Conservation (phyloP, 2,888 invertebrate species). For the Ormyrus labotus region DNA sequence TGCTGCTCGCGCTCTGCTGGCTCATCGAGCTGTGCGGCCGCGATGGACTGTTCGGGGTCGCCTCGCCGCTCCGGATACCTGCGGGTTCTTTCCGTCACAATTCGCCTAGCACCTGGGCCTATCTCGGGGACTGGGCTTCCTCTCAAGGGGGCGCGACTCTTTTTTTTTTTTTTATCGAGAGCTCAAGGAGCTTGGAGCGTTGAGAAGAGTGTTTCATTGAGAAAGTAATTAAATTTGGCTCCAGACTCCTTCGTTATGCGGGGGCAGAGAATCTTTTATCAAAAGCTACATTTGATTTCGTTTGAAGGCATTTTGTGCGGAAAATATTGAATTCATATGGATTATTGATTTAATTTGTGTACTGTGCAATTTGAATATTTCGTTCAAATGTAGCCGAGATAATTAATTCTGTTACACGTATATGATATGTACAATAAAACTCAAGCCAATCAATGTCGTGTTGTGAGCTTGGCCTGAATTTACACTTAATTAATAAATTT, state of each 20-base stretch:
- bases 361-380: not conserved
- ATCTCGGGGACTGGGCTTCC: not conserved
- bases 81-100: slow-evolving; percentile 58
- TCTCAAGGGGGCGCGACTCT: not conserved
- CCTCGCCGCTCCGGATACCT: slow-evolving; percentile 86
- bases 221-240: not conserved
- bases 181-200: not conserved
- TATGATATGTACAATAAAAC: slow-evolving; percentile 25
- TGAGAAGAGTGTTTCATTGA: too few relatives aligned
- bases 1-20: slow-evolving; percentile 78
- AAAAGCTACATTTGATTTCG: not conserved
- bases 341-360: too few relatives aligned
- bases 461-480: slow-evolving; percentile 23
- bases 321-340: too few relatives aligned
- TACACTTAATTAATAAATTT: slow-evolving; percentile 11
- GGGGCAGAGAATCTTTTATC: not conserved
- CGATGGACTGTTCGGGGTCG: slow-evolving; percentile 85
- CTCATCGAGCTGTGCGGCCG: slow-evolving; percentile 93
- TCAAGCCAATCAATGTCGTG: slow-evolving; percentile 17
- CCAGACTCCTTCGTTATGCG: not conserved
- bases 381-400: slow-evolving; percentile 1
- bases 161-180: not conserved
- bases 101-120: slow-evolving; percentile 29
- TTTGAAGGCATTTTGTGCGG: too few relatives aligned
- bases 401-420: not conserved